Conservation (phyloP, 2,113 vertebrate species). For the Myrmophylax atrothorax region DNA sequence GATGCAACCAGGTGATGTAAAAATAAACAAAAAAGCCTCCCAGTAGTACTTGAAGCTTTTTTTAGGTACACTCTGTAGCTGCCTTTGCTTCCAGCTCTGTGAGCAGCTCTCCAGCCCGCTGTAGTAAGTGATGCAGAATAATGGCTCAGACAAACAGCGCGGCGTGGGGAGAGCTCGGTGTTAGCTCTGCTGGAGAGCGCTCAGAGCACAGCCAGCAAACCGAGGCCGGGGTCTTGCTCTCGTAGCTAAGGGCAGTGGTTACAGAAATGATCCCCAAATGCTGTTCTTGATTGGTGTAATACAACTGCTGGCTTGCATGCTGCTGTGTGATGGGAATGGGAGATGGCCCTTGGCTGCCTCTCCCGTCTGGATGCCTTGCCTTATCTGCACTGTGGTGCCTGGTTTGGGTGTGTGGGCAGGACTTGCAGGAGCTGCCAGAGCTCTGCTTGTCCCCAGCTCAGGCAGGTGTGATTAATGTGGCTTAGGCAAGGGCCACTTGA, state of each 20-base stretch:
- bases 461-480: neutral
- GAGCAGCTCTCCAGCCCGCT: constrained; percentile 20
- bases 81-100: neutral
- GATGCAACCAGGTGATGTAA: neutral
- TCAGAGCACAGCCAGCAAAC: neutral
- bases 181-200: neutral
- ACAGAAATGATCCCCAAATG: neutral
- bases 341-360: neutral
- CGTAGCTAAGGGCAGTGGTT: accelerated
- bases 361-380: neutral
- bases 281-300: accelerated
- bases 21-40: neutral
- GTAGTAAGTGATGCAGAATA: neutral
- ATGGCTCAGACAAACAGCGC: constrained; percentile 3
- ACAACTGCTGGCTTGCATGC: accelerated
- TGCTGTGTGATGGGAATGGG: accelerated
- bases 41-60: neutral
- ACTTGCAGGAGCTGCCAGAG: neutral
- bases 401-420: accelerated
- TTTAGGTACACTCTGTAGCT: neutral
- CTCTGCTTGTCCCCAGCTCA: accelerated
- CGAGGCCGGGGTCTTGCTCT: neutral
- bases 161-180: neutral
- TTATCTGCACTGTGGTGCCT: accelerated
- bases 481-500: neutral